These are phyloP conservation scores for Drosophila sucinea DNA, from an alignment of 1,140 invertebrate species.

Conservation along the genomic window DNA sequence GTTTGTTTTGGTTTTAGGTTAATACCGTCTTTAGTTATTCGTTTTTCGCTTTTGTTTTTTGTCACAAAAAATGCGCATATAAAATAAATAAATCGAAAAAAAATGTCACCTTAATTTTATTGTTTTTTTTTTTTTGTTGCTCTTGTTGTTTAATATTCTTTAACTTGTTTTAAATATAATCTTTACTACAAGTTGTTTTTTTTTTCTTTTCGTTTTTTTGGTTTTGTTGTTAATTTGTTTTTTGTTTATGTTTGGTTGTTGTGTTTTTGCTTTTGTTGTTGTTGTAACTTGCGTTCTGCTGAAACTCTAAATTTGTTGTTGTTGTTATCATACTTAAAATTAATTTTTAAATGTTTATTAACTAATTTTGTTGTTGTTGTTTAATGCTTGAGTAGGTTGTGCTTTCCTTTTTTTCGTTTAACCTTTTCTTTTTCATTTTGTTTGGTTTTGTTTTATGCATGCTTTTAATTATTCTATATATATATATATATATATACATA, in stretches of 20 bases:
- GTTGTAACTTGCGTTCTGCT: constrained; percentile 54
- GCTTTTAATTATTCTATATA: constrained; percentile 5
- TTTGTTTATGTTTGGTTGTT: constrained; percentile 15
- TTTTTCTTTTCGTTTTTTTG: constrained; percentile 15
- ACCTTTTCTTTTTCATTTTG: constrained; percentile 31
- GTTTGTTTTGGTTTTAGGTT: too few species aligned
- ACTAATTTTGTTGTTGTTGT: constrained; percentile 29
- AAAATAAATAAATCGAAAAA: constrained; percentile 69
- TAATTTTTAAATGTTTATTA: constrained; percentile 40
- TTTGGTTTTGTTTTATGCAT: constrained; percentile 26
- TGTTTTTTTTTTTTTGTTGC: constrained; percentile 22
- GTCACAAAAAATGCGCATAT: constrained; percentile 72
- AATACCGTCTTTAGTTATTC: neutral
- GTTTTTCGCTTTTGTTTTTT: constrained; percentile 24
- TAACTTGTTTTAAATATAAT: constrained; percentile 18
- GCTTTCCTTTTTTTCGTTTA: constrained; percentile 70
- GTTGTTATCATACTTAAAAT: constrained; percentile 19
- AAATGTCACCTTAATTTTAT: constrained; percentile 57
- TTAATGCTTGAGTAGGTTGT: constrained; percentile 37
- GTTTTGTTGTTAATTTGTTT: constrained; percentile 36
- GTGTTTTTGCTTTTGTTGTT: constrained; percentile 36
- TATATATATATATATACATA: constrained; percentile 17
- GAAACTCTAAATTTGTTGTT: constrained; percentile 73
- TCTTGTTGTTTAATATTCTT: constrained; percentile 11
- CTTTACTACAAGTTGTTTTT: constrained; percentile 27